phyloP scores from a whole-genome alignment of 2,797 vertebrate species.

The Cynodonichthys magdalenae region DNA sequence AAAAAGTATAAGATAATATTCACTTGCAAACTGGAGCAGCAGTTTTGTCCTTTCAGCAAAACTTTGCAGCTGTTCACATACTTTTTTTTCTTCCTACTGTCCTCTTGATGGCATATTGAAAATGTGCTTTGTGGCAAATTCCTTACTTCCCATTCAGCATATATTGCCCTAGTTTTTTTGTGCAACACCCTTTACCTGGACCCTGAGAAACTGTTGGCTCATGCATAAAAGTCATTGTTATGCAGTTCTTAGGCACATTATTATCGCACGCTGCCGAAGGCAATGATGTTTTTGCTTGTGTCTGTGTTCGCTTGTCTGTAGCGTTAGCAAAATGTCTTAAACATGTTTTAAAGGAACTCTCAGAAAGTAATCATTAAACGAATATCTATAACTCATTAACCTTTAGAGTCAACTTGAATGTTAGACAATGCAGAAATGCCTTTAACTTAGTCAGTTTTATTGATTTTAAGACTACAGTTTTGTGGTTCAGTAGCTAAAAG shows the following conservation, averaged over 20 bases:
- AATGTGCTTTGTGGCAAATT: conserved; percentile 46
- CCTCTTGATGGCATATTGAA: conserved; percentile 36
- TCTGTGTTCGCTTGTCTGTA: too few species aligned
- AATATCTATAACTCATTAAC: too few species aligned
- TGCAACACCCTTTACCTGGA: conserved; percentile 30
- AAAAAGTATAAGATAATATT: conserved; percentile 2
- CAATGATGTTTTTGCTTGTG: too few species aligned
- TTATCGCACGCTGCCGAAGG: too few species aligned
- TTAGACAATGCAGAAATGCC: too few species aligned
- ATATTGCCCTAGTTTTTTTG: conserved; percentile 49
- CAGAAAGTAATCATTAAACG: too few species aligned
- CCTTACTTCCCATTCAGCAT: conserved; percentile 41
- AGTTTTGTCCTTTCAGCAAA: conserved; percentile 51
- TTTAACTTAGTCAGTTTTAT: too few species aligned
- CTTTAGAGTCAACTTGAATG: too few species aligned
- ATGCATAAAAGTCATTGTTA: conserved; percentile 18
- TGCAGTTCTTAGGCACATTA: conserved; percentile 3
- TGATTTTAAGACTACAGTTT: too few species aligned
- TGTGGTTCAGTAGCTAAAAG: too few species aligned
- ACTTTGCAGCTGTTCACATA: conserved; percentile 48
- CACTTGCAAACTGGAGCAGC: conserved; percentile 29
- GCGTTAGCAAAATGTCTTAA: too few species aligned
- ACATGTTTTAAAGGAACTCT: too few species aligned
- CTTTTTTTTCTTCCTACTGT: conserved; percentile 21
- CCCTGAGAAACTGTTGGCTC: conserved; percentile 33